Conservation (phyloP, 2,113 vertebrate genomes). For the Marmota flaviventris region DNA sequence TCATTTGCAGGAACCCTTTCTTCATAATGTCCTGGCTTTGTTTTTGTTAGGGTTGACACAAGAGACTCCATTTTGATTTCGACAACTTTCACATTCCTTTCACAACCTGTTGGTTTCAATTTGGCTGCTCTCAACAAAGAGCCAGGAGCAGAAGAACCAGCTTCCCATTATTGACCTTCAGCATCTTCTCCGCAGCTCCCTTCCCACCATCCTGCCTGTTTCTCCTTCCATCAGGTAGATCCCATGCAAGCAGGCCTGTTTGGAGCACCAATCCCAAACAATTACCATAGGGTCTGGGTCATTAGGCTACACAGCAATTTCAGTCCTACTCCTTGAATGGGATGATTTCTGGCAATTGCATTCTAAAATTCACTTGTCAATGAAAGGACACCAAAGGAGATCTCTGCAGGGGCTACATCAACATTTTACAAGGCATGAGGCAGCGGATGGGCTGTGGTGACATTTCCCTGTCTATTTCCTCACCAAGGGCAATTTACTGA, state of each 20-base stretch:
- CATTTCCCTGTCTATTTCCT: neutral
- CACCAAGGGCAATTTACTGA: slow-evolving; percentile 28
- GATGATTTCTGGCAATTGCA: slow-evolving; percentile 76
- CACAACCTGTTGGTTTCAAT: neutral
- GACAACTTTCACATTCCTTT: neutral
- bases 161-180: neutral
- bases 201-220: neutral
- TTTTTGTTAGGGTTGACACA: neutral
- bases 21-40: neutral
- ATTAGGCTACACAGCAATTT: slow-evolving; percentile 49
- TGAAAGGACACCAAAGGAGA: slow-evolving; percentile 70
- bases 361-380: slow-evolving; percentile 77
- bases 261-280: slow-evolving; percentile 60
- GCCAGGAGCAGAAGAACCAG: neutral
- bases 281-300: slow-evolving; percentile 66
- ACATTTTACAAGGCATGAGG: slow-evolving; percentile 63
- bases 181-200: neutral
- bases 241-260: neutral
- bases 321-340: slow-evolving; percentile 67
- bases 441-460: neutral
- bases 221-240: neutral
- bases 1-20: neutral
- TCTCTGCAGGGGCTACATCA: slow-evolving; percentile 44
- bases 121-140: slow-evolving; percentile 30
- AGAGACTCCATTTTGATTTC: neutral